These are phyloP conservation scores for Calliphora vomitoria DNA, from an alignment of 2,888 invertebrate species.

Conservation along the genomic window DNA sequence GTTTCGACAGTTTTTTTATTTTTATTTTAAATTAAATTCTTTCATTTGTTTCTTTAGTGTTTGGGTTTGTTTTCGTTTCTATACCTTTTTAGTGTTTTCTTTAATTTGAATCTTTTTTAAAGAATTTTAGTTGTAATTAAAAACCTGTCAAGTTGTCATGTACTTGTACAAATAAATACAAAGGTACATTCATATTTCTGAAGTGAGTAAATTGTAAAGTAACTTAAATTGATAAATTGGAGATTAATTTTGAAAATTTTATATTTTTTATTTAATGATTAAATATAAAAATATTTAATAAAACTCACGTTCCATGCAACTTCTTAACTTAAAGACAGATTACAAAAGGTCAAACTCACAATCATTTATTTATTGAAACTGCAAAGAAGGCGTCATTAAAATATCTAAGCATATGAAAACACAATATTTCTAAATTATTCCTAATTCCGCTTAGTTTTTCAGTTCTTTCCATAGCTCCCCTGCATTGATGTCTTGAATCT, in stretches of 20 bases:
- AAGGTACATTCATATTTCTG: not conserved
- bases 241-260: too few relatives aligned
- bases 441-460: not conserved
- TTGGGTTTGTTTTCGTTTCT: slow-evolving; percentile 17
- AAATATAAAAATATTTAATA: not conserved
- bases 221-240: not conserved
- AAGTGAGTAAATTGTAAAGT: not conserved
- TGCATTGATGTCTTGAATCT: slow-evolving; percentile 11
- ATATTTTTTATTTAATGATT: not conserved
- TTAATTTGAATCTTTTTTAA: slow-evolving; percentile 59
- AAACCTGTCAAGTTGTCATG: slow-evolving; percentile 72
- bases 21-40: slow-evolving; percentile 7
- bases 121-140: slow-evolving; percentile 74
- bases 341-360: not conserved
- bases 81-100: slow-evolving; percentile 53
- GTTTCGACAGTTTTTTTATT: slow-evolving; percentile 72
- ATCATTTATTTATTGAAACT: not conserved
- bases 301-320: not conserved
- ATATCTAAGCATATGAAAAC: not conserved
- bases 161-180: not conserved
- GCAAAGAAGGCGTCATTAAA: not conserved
- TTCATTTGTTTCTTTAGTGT: slow-evolving; percentile 6
- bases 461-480: not conserved
- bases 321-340: not conserved
- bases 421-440: slow-evolving; percentile 3